Conservation (phyloP, 2,797 vertebrate genomes). For the Anomalospiza imberbis region DNA sequence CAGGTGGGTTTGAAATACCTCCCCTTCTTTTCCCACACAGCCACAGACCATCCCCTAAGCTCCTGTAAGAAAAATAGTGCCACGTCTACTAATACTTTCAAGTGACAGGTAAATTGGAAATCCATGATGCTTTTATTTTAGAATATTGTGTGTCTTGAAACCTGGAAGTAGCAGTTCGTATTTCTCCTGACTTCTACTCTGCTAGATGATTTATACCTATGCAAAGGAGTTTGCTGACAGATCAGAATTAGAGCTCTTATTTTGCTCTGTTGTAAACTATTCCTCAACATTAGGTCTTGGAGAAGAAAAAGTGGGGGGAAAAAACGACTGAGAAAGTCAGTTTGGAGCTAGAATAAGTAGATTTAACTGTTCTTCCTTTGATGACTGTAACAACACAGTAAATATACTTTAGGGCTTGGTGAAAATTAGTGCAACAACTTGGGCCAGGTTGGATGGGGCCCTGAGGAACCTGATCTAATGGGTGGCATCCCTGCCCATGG, state of each 20-base stretch:
- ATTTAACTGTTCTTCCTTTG: not conserved
- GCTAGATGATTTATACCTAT: conserved; percentile 5
- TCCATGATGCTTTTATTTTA: conserved; percentile 40
- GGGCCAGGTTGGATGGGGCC: not conserved
- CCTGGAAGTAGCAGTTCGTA: not conserved
- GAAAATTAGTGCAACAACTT: not conserved
- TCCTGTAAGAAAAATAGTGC: not conserved
- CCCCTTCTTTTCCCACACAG: not conserved
- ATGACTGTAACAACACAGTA: not conserved
- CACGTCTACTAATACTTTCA: not conserved
- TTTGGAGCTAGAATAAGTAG: not conserved
- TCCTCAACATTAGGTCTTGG: not conserved
- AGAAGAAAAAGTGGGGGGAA: not conserved
- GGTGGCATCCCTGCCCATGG: not conserved
- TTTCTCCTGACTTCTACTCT: conserved; percentile 3
- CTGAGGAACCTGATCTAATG: not conserved
- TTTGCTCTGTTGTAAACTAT: not conserved
- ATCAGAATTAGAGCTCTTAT: not conserved
- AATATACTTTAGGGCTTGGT: not conserved
- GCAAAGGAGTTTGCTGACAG: conserved; percentile 30
- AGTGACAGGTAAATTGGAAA: conserved; percentile 44
- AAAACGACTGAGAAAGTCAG: not conserved
- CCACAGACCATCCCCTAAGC: not conserved
- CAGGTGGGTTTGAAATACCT: conserved; percentile 1
- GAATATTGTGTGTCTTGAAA: not conserved